Conservation (phyloP, 2,888 invertebrate genomes). For the Pristionchus fissidentatus region DNA sequence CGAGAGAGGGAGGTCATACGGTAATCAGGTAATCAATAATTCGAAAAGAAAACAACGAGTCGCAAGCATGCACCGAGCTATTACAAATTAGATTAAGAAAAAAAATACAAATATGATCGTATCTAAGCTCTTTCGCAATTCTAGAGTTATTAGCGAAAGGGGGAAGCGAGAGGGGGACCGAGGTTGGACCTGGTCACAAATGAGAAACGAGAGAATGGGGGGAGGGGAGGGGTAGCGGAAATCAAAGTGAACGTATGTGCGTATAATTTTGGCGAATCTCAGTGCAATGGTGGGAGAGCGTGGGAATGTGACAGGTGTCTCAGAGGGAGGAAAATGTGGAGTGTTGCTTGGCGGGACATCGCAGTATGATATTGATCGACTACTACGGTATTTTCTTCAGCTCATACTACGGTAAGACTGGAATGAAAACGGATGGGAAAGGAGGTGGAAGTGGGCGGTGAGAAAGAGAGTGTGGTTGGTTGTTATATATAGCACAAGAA, state of each 20-base stretch:
- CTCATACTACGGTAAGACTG: slow-evolving; percentile 3
- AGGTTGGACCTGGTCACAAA: not conserved
- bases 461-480: too few species aligned
- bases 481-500: slow-evolving; percentile 4
- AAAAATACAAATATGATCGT: not conserved
- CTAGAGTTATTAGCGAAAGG: slow-evolving; percentile 20
- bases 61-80: not conserved
- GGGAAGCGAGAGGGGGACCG: too few species aligned
- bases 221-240: not conserved
- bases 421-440: not conserved
- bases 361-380: not conserved
- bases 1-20: too few species aligned
- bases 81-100: slow-evolving; percentile 40
- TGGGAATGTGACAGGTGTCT: not conserved
- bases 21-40: not conserved
- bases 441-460: too few species aligned
- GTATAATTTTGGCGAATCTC: not conserved
- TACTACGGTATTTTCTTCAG: slow-evolving; percentile 15
- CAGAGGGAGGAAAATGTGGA: not conserved
- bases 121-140: slow-evolving; percentile 22
- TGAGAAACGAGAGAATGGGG: not conserved
- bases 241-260: slow-evolving; percentile 3
- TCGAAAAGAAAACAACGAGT: not conserved
- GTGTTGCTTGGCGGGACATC: slow-evolving; percentile 10
- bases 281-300: not conserved